Evolutionary conservation across 2,888 invertebrate genomes (phyloP).

Genomic region (Apodemia hepburni): DNA sequence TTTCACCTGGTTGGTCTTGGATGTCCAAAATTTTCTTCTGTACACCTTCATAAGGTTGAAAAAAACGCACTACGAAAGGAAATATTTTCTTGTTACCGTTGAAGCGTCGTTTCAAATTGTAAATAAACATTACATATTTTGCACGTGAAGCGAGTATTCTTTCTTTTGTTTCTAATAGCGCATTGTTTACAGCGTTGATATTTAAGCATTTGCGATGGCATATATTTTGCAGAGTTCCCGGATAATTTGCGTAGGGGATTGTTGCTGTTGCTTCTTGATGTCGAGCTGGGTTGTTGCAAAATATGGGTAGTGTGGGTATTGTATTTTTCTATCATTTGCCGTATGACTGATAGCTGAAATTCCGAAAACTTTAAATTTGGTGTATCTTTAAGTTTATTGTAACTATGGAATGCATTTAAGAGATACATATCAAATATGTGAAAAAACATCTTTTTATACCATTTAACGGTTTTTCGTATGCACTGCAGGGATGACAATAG

Average conservation of each 20-base stretch:
- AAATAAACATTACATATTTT: too few species aligned
- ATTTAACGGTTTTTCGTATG: not conserved
- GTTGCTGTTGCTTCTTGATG: not conserved
- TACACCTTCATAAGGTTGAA: conserved; percentile 35
- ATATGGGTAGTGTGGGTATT: not conserved
- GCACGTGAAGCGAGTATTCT: too few species aligned
- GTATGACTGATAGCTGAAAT: not conserved
- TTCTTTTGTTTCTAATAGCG: not conserved
- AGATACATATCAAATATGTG: not conserved
- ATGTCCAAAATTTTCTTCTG: conserved; percentile 37
- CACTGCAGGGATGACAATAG: not conserved
- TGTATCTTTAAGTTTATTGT: not conserved
- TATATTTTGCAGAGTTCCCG: too few species aligned
- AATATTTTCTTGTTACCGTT: conserved; percentile 40
- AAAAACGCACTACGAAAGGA: conserved; percentile 36
- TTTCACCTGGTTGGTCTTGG: conserved; percentile 35
- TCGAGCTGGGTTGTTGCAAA: not conserved
- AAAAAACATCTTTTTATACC: not conserved
- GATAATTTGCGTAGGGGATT: not conserved
- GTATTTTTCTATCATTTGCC: not conserved
- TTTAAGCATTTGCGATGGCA: too few species aligned
- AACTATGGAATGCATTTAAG: not conserved
- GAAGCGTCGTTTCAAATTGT: conserved; percentile 39
- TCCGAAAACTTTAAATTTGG: not conserved
- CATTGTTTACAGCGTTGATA: not conserved